Conservation (phyloP, 2,797 vertebrate species). For the Cuniculus paca region DNA sequence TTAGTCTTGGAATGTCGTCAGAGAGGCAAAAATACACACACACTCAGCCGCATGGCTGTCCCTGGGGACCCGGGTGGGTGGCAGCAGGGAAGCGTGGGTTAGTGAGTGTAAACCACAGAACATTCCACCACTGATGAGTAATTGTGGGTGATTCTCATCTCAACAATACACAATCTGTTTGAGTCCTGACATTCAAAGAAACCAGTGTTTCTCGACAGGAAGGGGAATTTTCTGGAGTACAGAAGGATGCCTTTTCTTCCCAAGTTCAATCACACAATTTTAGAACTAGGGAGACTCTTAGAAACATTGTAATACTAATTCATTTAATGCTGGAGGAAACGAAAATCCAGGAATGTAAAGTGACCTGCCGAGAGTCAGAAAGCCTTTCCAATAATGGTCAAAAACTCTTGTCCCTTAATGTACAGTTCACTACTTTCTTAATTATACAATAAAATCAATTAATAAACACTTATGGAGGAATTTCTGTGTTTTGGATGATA, state of each 20-base stretch:
- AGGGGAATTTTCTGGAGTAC: neutral
- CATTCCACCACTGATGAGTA: conserved; percentile 72
- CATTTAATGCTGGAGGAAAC: conserved; percentile 64
- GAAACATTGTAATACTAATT: conserved; percentile 69
- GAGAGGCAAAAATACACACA: conserved; percentile 68
- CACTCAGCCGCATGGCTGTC: conserved; percentile 53
- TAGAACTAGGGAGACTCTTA: conserved; percentile 46
- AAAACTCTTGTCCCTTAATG: conserved; percentile 50
- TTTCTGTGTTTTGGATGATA: conserved; percentile 21
- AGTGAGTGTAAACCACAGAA: conserved; percentile 65
- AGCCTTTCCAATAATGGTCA: conserved; percentile 34
- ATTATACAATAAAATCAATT: conserved; percentile 60
- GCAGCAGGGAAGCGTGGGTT: conserved; percentile 64
- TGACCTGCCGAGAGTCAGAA: conserved; percentile 47
- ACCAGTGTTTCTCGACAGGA: conserved; percentile 51
- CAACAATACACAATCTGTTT: conserved; percentile 68
- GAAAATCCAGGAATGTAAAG: conserved; percentile 61
- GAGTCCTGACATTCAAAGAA: conserved; percentile 67
- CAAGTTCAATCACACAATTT: conserved; percentile 49
- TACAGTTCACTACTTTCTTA: conserved; percentile 5
- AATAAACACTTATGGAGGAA: conserved; percentile 37
- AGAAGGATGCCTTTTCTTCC: conserved; percentile 51
- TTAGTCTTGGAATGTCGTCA: conserved; percentile 80
- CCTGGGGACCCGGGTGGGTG: conserved; percentile 52
- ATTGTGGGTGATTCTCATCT: conserved; percentile 62